Evolutionary conservation across 2,113 vertebrate genomes (phyloP).

Genomic region (Malaclemys terrapin): DNA sequence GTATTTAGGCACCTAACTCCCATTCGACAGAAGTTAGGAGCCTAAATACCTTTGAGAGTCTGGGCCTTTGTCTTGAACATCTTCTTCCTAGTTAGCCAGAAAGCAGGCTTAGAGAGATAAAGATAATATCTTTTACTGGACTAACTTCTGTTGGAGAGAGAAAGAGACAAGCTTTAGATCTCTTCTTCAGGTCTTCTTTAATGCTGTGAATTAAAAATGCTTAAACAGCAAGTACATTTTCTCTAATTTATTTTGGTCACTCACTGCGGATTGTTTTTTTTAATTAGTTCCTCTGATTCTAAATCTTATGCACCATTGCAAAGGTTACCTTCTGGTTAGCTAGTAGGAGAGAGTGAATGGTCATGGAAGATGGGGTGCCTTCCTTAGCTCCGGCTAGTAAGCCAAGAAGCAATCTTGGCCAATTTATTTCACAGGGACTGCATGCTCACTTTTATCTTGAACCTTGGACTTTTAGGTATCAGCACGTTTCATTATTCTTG

Average conservation of each 20-base stretch:
- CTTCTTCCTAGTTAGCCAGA: background rate
- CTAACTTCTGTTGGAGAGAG: background rate
- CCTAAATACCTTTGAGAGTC: background rate
- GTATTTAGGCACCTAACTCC: background rate
- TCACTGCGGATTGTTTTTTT: background rate
- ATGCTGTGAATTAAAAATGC: accelerated
- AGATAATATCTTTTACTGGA: too few species aligned
- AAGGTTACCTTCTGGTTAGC: background rate
- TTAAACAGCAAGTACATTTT: background rate
- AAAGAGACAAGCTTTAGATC: background rate
- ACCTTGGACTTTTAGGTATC: background rate
- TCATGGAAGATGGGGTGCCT: background rate
- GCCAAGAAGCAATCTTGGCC: background rate
- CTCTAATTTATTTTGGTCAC: background rate
- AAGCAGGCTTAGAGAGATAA: background rate
- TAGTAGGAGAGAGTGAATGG: background rate
- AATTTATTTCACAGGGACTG: background rate
- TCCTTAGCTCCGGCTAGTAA: background rate
- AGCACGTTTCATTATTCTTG: background rate
- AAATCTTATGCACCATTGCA: background rate
- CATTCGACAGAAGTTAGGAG: background rate
- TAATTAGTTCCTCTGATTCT: background rate
- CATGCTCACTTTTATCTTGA: background rate
- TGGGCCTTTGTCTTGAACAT: background rate
- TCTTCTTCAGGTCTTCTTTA: background rate